A percentile compares a stretch with the other conserved stretches of the same genome.
These are phyloP conservation scores for Macrotus californicus DNA, from an alignment of 2,113 vertebrate genomes.

Conservation along the genomic window DNA sequence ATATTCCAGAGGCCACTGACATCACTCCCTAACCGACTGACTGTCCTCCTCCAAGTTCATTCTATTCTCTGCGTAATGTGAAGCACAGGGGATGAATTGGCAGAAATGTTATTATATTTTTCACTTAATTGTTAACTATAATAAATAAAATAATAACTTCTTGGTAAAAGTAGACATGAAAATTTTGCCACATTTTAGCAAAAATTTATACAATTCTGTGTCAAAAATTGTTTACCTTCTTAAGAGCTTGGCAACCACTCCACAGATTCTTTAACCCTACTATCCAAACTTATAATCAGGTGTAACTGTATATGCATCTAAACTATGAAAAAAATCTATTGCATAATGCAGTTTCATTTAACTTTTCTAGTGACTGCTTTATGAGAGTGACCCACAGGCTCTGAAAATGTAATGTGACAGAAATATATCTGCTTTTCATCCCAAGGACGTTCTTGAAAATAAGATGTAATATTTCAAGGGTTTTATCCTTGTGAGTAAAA, in stretches of 20 bases:
- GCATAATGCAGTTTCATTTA: conserved; percentile 46
- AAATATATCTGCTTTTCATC: conserved; percentile 66
- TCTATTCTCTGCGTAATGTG: neutral
- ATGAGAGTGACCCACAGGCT: conserved; percentile 54
- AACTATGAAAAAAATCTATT: conserved; percentile 53
- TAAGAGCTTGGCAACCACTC: neutral
- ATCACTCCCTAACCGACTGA: neutral
- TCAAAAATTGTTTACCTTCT: neutral
- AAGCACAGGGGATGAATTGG: neutral
- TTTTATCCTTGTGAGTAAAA: conserved; percentile 69
- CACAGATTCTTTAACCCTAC: neutral
- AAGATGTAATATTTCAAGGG: conserved; percentile 58
- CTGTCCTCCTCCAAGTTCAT: neutral
- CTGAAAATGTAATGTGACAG: conserved; percentile 64
- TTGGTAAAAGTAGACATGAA: neutral
- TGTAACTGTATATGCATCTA: conserved; percentile 49
- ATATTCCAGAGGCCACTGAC: neutral
- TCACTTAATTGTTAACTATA: neutral
- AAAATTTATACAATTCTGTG: neutral
- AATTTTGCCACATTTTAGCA: neutral
- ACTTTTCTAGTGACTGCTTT: conserved; percentile 63
- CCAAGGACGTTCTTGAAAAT: conserved; percentile 69
- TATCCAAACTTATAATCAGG: conserved; percentile 41
- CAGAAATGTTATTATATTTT: neutral
- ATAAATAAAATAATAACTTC: conserved; percentile 2